Percentiles rank a stretch among this genome's conserved stretches.
Conservation (phyloP, 2,113 vertebrate genomes). For the Collichthys lucidus region DNA sequence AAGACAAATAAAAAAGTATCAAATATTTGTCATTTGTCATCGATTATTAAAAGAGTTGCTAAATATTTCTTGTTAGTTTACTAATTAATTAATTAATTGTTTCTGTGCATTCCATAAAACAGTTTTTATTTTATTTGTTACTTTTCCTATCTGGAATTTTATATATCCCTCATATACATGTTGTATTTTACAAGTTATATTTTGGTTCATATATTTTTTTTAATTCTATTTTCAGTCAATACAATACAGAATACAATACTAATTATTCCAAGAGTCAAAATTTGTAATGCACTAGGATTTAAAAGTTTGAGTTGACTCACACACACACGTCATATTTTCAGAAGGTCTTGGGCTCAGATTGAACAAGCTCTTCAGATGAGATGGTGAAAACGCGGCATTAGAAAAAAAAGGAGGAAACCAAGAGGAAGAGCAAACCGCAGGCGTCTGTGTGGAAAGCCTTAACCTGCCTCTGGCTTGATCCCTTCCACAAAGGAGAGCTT, state of each 20-base stretch:
- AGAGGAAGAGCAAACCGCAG: constrained; percentile 64
- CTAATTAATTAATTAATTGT: too few relatives aligned
- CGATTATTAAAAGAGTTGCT: neutral
- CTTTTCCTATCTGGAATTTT: neutral
- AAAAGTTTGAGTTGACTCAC: neutral
- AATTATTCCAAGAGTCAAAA: neutral
- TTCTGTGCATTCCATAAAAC: neutral
- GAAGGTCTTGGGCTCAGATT: constrained; percentile 5
- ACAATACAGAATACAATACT: too few relatives aligned
- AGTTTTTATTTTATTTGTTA: neutral
- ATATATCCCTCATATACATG: neutral
- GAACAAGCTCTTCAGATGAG: constrained; percentile 10
- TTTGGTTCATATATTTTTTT: neutral
- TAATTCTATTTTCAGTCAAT: too few relatives aligned
- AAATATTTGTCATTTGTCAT: neutral
- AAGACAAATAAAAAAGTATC: neutral
- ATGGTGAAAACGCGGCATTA: constrained; percentile 21
- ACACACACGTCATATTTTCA: neutral
- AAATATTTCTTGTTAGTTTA: neutral
- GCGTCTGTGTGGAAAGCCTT: constrained; percentile 58
- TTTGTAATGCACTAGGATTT: neutral
- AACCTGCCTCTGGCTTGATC: constrained; percentile 70
- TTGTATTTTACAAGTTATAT: neutral
- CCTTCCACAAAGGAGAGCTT: constrained; percentile 73
- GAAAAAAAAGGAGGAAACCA: constrained; percentile 57